phyloP scores from a whole-genome alignment of 2,888 invertebrate genomes.

The Trissolcus brochymenae region DNA sequence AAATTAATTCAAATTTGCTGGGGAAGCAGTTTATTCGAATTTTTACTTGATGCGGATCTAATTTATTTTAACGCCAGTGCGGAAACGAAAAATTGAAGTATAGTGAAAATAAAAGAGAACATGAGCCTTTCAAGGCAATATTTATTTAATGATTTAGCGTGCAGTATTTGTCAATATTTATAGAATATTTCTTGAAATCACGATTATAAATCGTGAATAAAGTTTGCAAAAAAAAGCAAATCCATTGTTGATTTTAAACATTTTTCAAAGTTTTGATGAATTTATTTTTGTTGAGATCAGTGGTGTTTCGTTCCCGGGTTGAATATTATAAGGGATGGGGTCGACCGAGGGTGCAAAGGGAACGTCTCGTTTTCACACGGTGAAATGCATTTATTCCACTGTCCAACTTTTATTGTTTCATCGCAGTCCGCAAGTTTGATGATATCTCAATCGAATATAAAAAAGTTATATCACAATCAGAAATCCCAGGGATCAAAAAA shows the following conservation, averaged over 20 bases:
- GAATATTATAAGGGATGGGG: conserved; percentile 30
- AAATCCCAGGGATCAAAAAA: conserved; percentile 36
- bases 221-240: too few relatives aligned
- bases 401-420: conserved; percentile 67
- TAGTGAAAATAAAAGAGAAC: conserved; percentile 9
- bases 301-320: conserved; percentile 49
- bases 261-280: conserved; percentile 49
- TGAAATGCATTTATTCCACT: conserved; percentile 67
- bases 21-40: conserved; percentile 39
- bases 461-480: conserved; percentile 27
- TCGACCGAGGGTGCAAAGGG: conserved; percentile 36
- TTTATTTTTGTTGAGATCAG: conserved; percentile 58
- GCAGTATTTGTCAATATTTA: too few relatives aligned
- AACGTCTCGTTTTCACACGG: conserved; percentile 64
- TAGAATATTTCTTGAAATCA: too few relatives aligned
- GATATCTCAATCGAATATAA: conserved; percentile 62
- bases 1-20: conserved; percentile 40
- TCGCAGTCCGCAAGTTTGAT: conserved; percentile 65
- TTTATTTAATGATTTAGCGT: too few relatives aligned
- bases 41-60: conserved; percentile 17
- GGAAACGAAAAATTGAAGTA: conserved; percentile 16
- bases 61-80: conserved; percentile 20
- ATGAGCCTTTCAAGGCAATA: too few relatives aligned
- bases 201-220: too few relatives aligned
- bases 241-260: background rate